These are phyloP conservation scores for Drosophila arawakana DNA, from an alignment of 1,140 invertebrate genomes.

Conservation along the genomic window DNA sequence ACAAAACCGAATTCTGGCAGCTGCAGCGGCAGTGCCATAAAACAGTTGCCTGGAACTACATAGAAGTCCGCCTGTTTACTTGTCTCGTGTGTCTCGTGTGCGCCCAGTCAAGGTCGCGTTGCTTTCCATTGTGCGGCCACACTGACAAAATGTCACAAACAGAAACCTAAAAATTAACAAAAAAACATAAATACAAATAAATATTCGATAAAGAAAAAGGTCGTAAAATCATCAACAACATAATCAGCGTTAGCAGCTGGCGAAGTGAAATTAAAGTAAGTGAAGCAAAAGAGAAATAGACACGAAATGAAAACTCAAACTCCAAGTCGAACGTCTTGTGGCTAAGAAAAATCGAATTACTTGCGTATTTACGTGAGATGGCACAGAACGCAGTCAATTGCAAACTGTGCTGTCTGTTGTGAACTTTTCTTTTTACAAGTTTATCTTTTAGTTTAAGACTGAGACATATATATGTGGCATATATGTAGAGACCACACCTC, in stretches of 20 bases:
- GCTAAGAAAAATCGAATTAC: constrained; percentile 37
- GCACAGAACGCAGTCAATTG: constrained; percentile 17
- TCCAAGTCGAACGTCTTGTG: neutral
- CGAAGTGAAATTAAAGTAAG: constrained; percentile 69
- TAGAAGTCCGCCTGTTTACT: neutral
- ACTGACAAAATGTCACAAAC: constrained; percentile 65
- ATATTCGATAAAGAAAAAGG: constrained; percentile 26
- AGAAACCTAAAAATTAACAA: constrained; percentile 52
- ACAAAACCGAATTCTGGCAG: constrained; percentile 24
- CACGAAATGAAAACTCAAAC: constrained; percentile 10
- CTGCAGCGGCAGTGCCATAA: constrained; percentile 38
- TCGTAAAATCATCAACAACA: constrained; percentile 27
- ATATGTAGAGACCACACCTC: constrained; percentile 6
- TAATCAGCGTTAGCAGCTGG: constrained; percentile 22
- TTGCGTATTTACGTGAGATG: constrained; percentile 29
- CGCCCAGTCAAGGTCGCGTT: constrained; percentile 64
- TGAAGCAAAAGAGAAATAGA: constrained; percentile 25
- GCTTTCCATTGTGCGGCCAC: constrained; percentile 33
- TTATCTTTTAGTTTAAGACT: constrained; percentile 56
- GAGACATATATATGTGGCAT: constrained; percentile 27
- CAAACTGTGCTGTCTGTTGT: constrained; percentile 23
- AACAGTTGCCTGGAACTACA: constrained; percentile 35
- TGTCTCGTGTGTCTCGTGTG: constrained; percentile 47
- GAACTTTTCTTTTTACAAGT: constrained; percentile 32
- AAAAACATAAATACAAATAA: constrained; percentile 18